phyloP scores from a whole-genome alignment of 64 coral and sea anemone species.

The Montipora efflorescens region DNA sequence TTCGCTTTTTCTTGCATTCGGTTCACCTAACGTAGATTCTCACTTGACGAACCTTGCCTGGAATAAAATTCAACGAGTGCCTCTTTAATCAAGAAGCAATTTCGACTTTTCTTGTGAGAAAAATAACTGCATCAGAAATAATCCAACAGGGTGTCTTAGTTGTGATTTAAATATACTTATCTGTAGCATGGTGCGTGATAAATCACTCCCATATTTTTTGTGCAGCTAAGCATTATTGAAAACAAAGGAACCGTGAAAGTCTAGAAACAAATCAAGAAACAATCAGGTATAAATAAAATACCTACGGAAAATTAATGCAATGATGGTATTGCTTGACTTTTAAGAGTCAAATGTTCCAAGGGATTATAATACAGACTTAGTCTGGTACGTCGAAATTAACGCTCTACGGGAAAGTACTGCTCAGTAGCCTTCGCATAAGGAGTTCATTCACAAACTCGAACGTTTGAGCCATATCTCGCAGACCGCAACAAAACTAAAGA shows the following conservation, averaged over 20 bases:
- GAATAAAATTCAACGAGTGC: neutral
- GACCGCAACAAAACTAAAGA: too few relatives aligned
- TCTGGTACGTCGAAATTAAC: neutral
- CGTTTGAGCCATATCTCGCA: neutral
- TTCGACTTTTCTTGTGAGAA: neutral
- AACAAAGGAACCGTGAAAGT: neutral
- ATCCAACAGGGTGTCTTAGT: neutral
- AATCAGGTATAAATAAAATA: neutral
- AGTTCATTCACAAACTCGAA: neutral
- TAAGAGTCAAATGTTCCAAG: too few relatives aligned
- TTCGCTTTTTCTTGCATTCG: neutral
- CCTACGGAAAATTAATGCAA: neutral
- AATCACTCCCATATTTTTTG: neutral
- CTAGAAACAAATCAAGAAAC: neutral
- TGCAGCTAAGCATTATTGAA: neutral
- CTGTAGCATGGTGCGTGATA: too few relatives aligned
- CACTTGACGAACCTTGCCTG: neutral
- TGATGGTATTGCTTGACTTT: neutral
- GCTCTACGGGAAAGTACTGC: neutral
- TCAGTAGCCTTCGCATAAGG: neutral
- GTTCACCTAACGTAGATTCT: neutral
- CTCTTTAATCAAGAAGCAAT: neutral
- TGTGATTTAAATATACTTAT: too few relatives aligned
- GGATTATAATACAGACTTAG: too few relatives aligned
- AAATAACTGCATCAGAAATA: neutral